Evolutionary conservation across 1,140 invertebrate genomes (phyloP).

Genomic region (Trichogramma pretiosum): DNA sequence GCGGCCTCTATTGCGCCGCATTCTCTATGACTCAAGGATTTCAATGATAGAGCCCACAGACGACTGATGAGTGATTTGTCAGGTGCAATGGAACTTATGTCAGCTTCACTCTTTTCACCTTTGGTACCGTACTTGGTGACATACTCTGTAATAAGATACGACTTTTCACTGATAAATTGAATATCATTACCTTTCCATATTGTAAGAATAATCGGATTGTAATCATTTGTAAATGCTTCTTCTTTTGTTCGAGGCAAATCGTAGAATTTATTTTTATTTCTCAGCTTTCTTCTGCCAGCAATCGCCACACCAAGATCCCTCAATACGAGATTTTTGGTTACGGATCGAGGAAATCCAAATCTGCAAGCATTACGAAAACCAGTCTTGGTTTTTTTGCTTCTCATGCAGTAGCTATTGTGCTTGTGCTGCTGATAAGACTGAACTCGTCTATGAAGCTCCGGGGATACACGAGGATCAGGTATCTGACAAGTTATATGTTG

Average conservation of each 20-base stretch:
- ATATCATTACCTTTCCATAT: constrained; percentile 29
- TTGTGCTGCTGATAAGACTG: constrained; percentile 22
- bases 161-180: constrained; percentile 25
- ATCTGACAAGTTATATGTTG: constrained; percentile 32
- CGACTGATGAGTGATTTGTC: constrained; percentile 4
- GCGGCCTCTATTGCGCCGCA: constrained; percentile 26
- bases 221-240: constrained; percentile 28
- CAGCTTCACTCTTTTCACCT: constrained; percentile 13
- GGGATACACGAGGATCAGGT: constrained; percentile 19
- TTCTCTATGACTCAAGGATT: constrained; percentile 21
- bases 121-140: constrained; percentile 20
- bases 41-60: constrained; percentile 21
- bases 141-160: constrained; percentile 22
- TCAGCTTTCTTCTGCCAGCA: constrained; percentile 22
- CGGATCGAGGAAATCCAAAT: constrained; percentile 23
- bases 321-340: constrained; percentile 20
- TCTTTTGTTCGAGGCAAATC: constrained; percentile 21
- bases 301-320: constrained; percentile 23
- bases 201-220: constrained; percentile 23
- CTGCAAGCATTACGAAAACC: constrained; percentile 18
- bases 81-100: neutral
- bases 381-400: constrained; percentile 23
- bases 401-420: constrained; percentile 22
- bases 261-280: constrained; percentile 25
- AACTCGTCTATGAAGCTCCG: constrained; percentile 22